Conservation (phyloP, 2,113 vertebrate species). For the Equus quagga region DNA sequence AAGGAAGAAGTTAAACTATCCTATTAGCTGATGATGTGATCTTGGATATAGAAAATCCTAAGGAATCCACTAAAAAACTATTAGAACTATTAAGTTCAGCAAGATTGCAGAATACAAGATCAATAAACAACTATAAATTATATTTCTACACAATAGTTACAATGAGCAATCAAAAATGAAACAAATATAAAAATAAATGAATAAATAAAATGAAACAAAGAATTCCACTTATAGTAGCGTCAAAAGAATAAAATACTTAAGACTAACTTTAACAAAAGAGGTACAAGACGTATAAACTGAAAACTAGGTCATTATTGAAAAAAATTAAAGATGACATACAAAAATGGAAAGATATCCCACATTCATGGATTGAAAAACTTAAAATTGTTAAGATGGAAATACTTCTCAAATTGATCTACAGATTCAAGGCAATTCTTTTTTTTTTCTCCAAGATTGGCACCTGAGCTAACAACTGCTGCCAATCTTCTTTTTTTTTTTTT, state of each 20-base stretch:
- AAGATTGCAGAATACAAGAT: background rate
- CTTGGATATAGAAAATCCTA: background rate
- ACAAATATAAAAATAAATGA: background rate
- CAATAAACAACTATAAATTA: background rate
- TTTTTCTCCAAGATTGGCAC: too few relatives aligned
- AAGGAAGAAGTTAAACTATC: background rate
- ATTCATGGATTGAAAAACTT: background rate
- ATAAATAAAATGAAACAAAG: background rate
- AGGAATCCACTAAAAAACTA: background rate
- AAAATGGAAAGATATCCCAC: background rate
- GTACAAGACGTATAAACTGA: background rate
- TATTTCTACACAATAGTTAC: background rate
- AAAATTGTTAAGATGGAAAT: background rate
- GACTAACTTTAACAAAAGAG: slow-evolving; percentile 9
- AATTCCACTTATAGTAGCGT: background rate
- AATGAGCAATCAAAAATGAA: background rate
- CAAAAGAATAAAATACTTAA: background rate
- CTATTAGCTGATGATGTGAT: background rate
- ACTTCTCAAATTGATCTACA: background rate
- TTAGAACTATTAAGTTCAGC: background rate
- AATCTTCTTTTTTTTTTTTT: too few relatives aligned
- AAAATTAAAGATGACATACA: background rate
- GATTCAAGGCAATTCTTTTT: background rate
- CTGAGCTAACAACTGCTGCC: too few relatives aligned
- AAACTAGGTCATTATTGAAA: background rate